A percentile compares a stretch with the other conserved stretches of the same genome.
Conservation (phyloP, 2,797 vertebrate species). For the Tapirus indicus region DNA sequence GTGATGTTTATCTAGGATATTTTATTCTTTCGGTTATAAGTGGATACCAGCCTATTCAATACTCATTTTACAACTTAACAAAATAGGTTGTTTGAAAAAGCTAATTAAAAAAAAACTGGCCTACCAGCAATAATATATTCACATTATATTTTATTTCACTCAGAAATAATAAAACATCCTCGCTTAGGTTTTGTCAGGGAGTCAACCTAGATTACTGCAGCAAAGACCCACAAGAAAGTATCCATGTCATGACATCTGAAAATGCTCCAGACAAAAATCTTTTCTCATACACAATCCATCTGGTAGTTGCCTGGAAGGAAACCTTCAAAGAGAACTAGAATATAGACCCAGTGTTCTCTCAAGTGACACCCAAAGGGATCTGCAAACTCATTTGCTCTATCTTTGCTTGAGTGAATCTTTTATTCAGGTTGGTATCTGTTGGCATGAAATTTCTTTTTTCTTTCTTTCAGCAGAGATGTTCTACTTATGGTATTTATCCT, state of each 20-base stretch:
- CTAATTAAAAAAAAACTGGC: neutral
- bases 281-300: neutral
- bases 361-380: neutral
- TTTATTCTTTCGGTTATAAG: constrained; percentile 57
- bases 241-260: neutral
- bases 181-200: neutral
- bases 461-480: neutral
- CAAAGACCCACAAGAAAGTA: neutral
- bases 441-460: neutral
- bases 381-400: neutral
- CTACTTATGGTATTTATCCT: neutral
- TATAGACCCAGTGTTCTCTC: neutral
- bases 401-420: neutral
- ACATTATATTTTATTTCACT: neutral
- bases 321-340: neutral
- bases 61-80: constrained; percentile 40
- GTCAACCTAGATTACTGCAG: neutral
- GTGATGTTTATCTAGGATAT: constrained; percentile 45
- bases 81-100: neutral
- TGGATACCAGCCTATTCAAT: constrained; percentile 58
- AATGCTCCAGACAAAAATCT: neutral
- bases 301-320: neutral
- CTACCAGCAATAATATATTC: neutral
- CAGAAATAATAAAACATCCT: neutral
- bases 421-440: neutral